phyloP scores from a whole-genome alignment of 2,797 vertebrate species.

The Pitangus sulphuratus region DNA sequence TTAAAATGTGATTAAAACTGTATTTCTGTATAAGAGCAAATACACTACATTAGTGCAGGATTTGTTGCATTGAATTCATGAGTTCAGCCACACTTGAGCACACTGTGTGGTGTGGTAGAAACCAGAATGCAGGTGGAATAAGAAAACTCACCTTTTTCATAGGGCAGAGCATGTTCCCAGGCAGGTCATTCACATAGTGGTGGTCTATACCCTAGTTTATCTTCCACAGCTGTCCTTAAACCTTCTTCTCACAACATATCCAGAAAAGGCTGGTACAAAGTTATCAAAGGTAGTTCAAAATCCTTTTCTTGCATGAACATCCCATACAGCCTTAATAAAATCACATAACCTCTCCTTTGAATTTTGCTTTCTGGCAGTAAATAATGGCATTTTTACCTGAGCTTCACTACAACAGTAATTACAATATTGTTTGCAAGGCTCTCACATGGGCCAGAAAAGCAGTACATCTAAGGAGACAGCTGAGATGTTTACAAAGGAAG shows the following conservation, averaged over 20 bases:
- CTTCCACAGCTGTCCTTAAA: not conserved
- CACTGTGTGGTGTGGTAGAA: rapidly evolving
- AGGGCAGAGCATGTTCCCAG: not conserved
- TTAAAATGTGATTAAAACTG: not conserved
- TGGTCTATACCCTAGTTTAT: not conserved
- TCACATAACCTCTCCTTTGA: not conserved
- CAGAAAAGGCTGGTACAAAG: not conserved
- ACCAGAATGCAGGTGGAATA: not conserved
- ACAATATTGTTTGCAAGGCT: not conserved
- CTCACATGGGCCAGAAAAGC: not conserved
- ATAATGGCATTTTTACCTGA: not conserved
- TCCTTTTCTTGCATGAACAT: not conserved
- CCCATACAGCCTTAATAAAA: not conserved
- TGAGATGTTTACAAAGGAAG: not conserved
- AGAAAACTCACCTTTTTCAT: not conserved
- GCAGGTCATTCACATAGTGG: not conserved
- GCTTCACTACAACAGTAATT: not conserved
- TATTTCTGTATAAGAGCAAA: not conserved
- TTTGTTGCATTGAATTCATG: not conserved
- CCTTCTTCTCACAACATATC: not conserved
- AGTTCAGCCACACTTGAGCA: not conserved
- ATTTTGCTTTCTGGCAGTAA: not conserved
- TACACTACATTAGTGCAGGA: not conserved
- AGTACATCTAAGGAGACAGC: not conserved
- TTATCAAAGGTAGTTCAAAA: not conserved